phyloP scores from a whole-genome alignment of 2,113 vertebrate genomes.

The Microcebus jonahi region DNA sequence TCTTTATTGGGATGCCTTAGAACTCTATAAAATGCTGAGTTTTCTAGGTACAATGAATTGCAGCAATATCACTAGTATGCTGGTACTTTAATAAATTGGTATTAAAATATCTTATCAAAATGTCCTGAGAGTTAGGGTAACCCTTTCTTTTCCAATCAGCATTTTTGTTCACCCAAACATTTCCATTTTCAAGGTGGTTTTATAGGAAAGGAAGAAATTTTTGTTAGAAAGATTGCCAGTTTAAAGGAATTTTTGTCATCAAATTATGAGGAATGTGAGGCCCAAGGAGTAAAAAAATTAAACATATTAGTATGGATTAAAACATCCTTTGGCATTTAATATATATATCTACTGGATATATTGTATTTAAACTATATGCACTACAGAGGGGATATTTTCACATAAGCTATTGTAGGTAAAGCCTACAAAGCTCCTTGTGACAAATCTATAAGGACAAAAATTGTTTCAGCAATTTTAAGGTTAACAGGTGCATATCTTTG shows the following conservation, averaged over 20 bases:
- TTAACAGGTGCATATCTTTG: constrained; percentile 84
- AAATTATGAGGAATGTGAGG: constrained; percentile 33
- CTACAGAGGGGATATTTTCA: neutral
- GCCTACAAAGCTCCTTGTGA: constrained; percentile 2
- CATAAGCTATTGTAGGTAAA: neutral
- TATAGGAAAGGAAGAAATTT: constrained; percentile 64
- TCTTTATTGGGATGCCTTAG: constrained; percentile 91
- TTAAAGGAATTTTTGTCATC: constrained; percentile 55
- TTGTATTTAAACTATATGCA: neutral
- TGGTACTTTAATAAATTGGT: constrained; percentile 92
- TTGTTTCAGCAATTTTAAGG: constrained; percentile 83
- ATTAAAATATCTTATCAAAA: constrained; percentile 93
- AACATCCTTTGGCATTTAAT: neutral
- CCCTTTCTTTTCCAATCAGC: constrained; percentile 86
- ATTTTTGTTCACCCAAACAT: constrained; percentile 73
- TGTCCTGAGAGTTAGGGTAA: constrained; percentile 88
- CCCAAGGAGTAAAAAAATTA: constrained; percentile 39
- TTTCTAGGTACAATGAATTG: constrained; percentile 92
- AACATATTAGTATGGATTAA: constrained; percentile 58
- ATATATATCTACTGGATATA: neutral
- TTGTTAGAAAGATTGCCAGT: neutral
- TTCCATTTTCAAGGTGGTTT: constrained; percentile 77
- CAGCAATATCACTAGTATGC: constrained; percentile 89
- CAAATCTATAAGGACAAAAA: constrained; percentile 53
- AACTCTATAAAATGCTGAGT: constrained; percentile 93